phyloP scores from a whole-genome alignment of 2,888 invertebrate genomes.

The Drosophila demipolita region DNA sequence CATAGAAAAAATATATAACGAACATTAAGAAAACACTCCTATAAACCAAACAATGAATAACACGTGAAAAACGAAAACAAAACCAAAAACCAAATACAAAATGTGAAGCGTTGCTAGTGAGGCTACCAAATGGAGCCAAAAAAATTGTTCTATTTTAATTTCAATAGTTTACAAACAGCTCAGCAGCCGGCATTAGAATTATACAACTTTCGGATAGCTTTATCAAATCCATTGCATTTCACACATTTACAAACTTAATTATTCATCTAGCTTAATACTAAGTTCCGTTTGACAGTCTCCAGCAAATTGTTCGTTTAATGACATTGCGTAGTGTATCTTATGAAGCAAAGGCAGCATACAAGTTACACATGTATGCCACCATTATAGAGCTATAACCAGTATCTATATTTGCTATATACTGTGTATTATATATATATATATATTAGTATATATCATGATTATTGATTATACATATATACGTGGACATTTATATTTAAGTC shows the following conservation, averaged over 20 bases:
- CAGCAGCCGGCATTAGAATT: conserved; percentile 28
- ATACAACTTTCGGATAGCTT: conserved; percentile 40
- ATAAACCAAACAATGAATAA: conserved; percentile 12
- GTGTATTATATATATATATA: not conserved
- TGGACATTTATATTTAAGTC: conserved; percentile 35
- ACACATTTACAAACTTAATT: conserved; percentile 12
- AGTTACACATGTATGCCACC: conserved; percentile 5
- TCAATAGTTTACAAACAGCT: conserved; percentile 38
- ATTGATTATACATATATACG: conserved; percentile 8
- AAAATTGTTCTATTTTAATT: conserved; percentile 38
- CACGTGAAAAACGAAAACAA: conserved; percentile 7
- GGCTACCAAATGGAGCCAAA: conserved; percentile 64
- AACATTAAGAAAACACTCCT: conserved; percentile 16
- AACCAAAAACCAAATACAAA: conserved; percentile 37
- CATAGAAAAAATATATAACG: not conserved
- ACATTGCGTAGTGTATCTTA: conserved; percentile 34
- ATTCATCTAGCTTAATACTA: not conserved
- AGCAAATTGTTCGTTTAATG: conserved; percentile 14
- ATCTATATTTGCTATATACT: conserved; percentile 13
- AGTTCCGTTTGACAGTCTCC: conserved; percentile 10
- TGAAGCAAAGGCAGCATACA: conserved; percentile 10
- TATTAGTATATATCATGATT: conserved; percentile 21
- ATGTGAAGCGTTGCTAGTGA: conserved; percentile 73
- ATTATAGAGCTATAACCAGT: conserved; percentile 9
- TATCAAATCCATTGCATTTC: conserved; percentile 42